A percentile compares a stretch with the other conserved stretches of the same genome.
These are phyloP conservation scores for Tapera naevia DNA, from an alignment of 2,797 vertebrate genomes.

Conservation along the genomic window DNA sequence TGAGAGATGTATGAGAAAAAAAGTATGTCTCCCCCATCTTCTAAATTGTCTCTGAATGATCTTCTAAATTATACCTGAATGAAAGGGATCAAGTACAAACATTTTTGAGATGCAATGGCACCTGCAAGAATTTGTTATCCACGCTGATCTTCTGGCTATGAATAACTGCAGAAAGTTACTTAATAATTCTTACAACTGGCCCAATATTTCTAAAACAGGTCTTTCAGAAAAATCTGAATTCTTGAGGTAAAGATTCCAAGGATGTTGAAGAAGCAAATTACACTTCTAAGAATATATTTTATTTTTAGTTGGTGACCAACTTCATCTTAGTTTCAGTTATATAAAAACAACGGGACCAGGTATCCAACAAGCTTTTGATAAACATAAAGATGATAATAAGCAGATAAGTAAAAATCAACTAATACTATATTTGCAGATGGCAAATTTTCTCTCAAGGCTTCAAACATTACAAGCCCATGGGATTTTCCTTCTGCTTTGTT, in stretches of 20 bases:
- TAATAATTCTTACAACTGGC: not conserved
- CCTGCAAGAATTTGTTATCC: not conserved
- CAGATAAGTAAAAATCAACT: slow-evolving; percentile 20
- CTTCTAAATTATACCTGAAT: not conserved
- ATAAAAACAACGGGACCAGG: not conserved
- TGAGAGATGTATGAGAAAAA: not conserved
- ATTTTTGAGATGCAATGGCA: not conserved
- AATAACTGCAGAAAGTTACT: not conserved
- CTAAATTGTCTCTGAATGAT: not conserved
- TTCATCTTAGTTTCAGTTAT: not conserved
- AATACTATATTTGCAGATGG: slow-evolving; percentile 41
- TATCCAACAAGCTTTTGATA: slow-evolving; percentile 7
- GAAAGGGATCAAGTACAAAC: not conserved
- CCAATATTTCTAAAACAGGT: not conserved
- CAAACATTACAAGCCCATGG: slow-evolving; percentile 21
- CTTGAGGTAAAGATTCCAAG: not conserved
- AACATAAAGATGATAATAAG: not conserved
- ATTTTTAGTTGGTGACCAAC: not conserved
- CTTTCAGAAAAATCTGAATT: not conserved
- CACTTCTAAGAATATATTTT: not conserved
- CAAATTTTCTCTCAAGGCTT: slow-evolving; percentile 33
- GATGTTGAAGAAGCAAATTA: not conserved
- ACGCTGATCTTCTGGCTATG: not conserved
- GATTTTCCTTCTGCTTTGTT: slow-evolving; percentile 57
- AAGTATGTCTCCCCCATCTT: not conserved